Evolutionary conservation across 2,113 vertebrate genomes (phyloP).

Genomic region (Trachemys scripta): DNA sequence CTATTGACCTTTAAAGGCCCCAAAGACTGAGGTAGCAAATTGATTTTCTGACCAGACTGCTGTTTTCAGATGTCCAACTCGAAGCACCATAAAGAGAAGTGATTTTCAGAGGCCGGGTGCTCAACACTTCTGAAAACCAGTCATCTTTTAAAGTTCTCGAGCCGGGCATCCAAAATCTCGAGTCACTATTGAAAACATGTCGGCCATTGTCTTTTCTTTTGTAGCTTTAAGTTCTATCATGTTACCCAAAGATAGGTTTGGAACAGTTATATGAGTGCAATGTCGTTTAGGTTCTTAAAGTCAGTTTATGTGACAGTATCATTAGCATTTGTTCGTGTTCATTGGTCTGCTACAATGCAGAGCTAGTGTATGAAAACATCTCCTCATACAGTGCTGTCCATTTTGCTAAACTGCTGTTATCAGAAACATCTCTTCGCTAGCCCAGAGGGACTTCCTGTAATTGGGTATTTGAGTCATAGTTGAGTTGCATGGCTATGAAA

Average conservation of each 20-base stretch:
- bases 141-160: background rate
- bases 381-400: background rate
- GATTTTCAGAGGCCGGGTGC: background rate
- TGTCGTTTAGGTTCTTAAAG: background rate
- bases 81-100: background rate
- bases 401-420: background rate
- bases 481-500: background rate
- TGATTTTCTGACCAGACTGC: background rate
- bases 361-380: accelerated
- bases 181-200: background rate
- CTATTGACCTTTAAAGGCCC: background rate
- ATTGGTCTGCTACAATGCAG: background rate
- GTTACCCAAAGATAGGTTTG: background rate
- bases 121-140: background rate
- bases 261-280: background rate
- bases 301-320: accelerated
- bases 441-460: background rate
- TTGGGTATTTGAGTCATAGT: background rate
- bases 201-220: accelerated
- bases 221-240: background rate
- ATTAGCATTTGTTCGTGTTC: background rate
- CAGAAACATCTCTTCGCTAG: background rate
- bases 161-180: background rate
- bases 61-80: background rate
- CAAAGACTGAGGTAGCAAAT: background rate